Conservation (phyloP, 2,113 vertebrate genomes). For the Calcarius ornatus region DNA sequence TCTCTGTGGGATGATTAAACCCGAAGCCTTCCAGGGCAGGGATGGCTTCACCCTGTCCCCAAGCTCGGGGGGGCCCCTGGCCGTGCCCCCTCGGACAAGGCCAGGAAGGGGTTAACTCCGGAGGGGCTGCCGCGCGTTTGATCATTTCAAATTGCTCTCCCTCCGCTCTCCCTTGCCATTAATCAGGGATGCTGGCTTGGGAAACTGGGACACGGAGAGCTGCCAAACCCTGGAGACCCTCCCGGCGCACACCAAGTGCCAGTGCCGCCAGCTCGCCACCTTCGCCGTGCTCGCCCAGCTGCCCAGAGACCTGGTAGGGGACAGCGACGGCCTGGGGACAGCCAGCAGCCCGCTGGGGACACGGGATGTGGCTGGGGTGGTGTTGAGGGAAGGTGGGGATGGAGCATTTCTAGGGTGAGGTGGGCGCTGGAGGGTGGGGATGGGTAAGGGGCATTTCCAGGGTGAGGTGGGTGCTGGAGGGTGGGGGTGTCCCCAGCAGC, state of each 20-base stretch:
- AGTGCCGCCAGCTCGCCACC: slow-evolving; percentile 93
- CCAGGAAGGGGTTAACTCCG: not conserved
- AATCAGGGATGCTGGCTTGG: slow-evolving; percentile 89
- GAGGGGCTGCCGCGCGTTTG: not conserved
- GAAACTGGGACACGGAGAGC: slow-evolving; percentile 94
- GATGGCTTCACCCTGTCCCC: not conserved
- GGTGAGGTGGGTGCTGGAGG: not conserved
- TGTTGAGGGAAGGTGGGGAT: too few species aligned
- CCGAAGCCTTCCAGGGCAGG: accelerated
- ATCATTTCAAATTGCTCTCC: slow-evolving; percentile 36
- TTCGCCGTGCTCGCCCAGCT: slow-evolving; percentile 94
- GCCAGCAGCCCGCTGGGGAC: not conserved
- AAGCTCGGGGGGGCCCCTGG: not conserved
- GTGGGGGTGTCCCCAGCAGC: not conserved
- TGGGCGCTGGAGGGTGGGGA: not conserved
- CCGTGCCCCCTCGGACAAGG: too few species aligned
- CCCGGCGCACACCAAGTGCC: slow-evolving; percentile 92
- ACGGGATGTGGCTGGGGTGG: accelerated
- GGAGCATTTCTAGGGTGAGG: too few species aligned
- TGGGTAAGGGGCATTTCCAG: accelerated
- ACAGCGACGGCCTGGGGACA: not conserved
- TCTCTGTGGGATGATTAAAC: not conserved
- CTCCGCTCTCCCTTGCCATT: slow-evolving; percentile 7
- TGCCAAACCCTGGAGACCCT: slow-evolving; percentile 93
- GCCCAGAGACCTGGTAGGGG: slow-evolving; percentile 90